Conservation (phyloP, 2,888 invertebrate genomes). For the Bhutanitis thaidina region DNA sequence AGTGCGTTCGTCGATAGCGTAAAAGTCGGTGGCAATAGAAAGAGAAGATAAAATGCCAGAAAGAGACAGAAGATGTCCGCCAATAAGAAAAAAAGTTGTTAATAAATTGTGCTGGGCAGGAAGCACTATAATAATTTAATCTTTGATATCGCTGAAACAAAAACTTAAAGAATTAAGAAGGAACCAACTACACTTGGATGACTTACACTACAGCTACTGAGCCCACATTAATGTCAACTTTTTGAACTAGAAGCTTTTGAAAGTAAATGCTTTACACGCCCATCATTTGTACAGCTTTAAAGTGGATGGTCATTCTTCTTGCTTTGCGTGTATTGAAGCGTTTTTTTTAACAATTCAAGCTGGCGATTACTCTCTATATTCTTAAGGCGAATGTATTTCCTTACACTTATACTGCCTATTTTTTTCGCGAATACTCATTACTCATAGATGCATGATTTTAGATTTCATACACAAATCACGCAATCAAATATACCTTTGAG, state of each 20-base stretch:
- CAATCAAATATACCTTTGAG: too few species aligned
- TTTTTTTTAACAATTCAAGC: slow-evolving; percentile 17
- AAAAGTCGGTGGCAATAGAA: slow-evolving; percentile 34
- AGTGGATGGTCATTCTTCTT: slow-evolving; percentile 6
- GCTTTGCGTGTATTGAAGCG: slow-evolving; percentile 28
- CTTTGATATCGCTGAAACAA: not conserved
- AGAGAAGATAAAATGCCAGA: slow-evolving; percentile 30
- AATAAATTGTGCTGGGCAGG: not conserved
- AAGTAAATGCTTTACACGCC: slow-evolving; percentile 4
- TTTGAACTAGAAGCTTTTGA: not conserved
- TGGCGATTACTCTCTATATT: slow-evolving; percentile 23
- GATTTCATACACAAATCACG: too few species aligned
- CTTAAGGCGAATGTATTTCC: slow-evolving; percentile 23
- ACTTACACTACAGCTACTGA: not conserved
- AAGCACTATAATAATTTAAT: not conserved
- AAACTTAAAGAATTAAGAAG: not conserved
- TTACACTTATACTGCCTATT: slow-evolving; percentile 17
- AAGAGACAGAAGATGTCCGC: slow-evolving; percentile 28
- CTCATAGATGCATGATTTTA: too few species aligned
- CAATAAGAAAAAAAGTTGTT: not conserved
- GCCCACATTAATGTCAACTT: not conserved
- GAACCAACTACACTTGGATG: not conserved
- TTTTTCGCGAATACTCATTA: slow-evolving; percentile 15
- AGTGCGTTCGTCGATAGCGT: slow-evolving; percentile 38
- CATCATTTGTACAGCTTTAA: not conserved